Base-by-base conservation (phyloP, 2,797 vertebrate species). In the Darevskia nairensis region DNA sequence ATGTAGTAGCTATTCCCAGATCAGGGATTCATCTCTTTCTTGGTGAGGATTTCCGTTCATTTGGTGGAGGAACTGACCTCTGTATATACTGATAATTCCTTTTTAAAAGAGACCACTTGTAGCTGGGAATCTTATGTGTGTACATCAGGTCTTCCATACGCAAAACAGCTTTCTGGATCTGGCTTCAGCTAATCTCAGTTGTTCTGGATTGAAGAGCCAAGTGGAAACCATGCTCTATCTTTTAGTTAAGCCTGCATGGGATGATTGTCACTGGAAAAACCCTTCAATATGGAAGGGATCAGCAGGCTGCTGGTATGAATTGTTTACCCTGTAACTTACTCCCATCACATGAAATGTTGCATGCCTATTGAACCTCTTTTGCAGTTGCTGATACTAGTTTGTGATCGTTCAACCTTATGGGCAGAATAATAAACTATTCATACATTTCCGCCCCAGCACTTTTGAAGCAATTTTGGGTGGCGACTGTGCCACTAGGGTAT, bases 381-480 rank as follows among this genome's bases (percentile, higher is more conserved):
- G 76, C 64, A 66, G 8, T 35, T 77, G 13, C 74, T 32, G 74
- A 41, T 64, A 29, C 39, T 77, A 55, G 25, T 76, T 55, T 41
- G 39, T 13, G 35, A 17, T 39, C 32, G 2, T 84, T 85, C 23
- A 76, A 1, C n/a, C 72, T 41, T 25, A 71, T 82, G 41, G 41
- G 7, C 4, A 46, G 9, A 25, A 77, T 61, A 23, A 23, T 61
- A 19, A 61, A 6, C 21, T 19, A 61, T 61, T 23, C 59, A 61
- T 61, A 61, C 59, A 61, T 76, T 77, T 27, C 17, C 71, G 2
- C 29, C 35, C n/a, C 4, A 46, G 10, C 0, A 0, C 3, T 27
- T 68, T 3, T 64, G 71, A 75, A 84, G 11, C 6, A 19, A 2
- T 39, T 61, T 84, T 10, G 59, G n/a, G 35, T 39, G 35, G 13